Conservation (phyloP, 2,888 invertebrate species). For the Napeogenes sylphis region DNA sequence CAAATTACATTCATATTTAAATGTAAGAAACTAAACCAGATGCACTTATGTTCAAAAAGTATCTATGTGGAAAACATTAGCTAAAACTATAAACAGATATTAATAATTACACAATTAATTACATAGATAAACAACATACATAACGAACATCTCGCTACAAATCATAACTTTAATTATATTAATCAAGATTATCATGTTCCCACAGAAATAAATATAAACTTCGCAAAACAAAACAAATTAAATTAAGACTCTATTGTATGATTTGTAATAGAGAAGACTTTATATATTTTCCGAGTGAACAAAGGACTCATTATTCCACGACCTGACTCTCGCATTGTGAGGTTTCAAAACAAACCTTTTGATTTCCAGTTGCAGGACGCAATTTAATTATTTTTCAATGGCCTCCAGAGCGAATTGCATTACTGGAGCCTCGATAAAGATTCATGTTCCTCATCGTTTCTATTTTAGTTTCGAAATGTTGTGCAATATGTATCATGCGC, state of each 20-base stretch:
- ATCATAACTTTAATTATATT: too few relatives aligned
- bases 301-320: neutral
- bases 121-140: too few relatives aligned
- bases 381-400: constrained; percentile 7
- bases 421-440: neutral
- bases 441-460: neutral
- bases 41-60: too few relatives aligned
- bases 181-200: too few relatives aligned
- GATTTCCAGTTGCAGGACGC: neutral
- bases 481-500: too few relatives aligned
- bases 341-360: constrained; percentile 2
- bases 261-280: constrained; percentile 2
- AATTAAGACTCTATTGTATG: neutral
- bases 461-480: too few relatives aligned
- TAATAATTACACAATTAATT: too few relatives aligned
- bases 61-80: too few relatives aligned
- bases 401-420: constrained; percentile 1
- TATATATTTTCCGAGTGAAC: neutral
- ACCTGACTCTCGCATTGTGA: neutral
- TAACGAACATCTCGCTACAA: too few relatives aligned
- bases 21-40: neutral
- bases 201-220: too few relatives aligned
- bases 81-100: too few relatives aligned
- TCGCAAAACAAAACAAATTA: too few relatives aligned
- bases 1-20: constrained; percentile 45